Base-by-base conservation (phyloP, 35 echinoderm and acorn worm species). In the Stichopus chloronotus region DNA sequence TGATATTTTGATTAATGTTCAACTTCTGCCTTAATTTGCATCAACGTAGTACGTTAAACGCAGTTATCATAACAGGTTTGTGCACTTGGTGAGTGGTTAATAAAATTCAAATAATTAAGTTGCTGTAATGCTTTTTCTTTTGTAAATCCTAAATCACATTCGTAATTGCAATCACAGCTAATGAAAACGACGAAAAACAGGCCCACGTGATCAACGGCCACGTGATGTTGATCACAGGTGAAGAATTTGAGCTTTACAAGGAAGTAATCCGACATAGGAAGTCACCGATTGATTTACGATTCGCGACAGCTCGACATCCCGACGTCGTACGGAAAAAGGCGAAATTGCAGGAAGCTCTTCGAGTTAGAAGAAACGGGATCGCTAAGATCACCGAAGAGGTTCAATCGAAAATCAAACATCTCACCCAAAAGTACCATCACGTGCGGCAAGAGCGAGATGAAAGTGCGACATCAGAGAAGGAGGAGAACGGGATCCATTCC, bases 141-240 rank as follows among this genome's bases (percentile, higher is more conserved):
- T 43, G 30, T 43, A 43, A 43, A 43, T 43, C 30, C 30, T 43
- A 43, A 43, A 43, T 43, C 30, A 43, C 3, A 43, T 43, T 43
- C 30, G 30, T 43, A 43, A 43, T 43, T 43, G 3, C 30, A 43
- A 43, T 43, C 13, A 30, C 79, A 95, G 94, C 56, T 3, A 95
- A 86, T 57, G 90, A 95, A 53, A 68, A 88, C 56, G 72, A 63
- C 55, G 56, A 19, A 53, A 58, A 21, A 55, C 59, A 81, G 61
- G 54, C 94, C 13, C 95, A 93, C 78, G 93, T 98, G 20, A 91
- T 98, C n/a, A 95, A 94, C 77, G 96, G 94, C 65, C 96, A 98
- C 93, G 96, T 93, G 60, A 94, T 98, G 92, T 88, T 98, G 16
- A 56, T 98, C 22, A 85, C 94, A 12, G 56, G 69, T 4, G 81